Base-by-base conservation (phyloP, 2,797 vertebrate genomes). In the Pampus argenteus region DNA sequence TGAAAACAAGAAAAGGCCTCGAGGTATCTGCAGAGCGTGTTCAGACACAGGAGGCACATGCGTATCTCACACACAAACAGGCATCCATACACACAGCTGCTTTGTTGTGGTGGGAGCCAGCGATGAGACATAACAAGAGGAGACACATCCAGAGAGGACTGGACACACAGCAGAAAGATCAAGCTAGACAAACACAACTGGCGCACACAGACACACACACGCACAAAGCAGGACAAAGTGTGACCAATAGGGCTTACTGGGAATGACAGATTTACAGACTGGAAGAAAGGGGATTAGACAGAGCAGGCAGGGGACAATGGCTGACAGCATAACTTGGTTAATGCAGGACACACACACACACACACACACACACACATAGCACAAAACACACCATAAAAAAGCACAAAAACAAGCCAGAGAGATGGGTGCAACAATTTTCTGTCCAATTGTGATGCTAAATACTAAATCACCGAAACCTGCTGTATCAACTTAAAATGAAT, bases 241-340 rank as follows among this genome's bases (percentile, higher is more conserved):
- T 59, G 83, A 81, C 78, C 76, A 73, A 61, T 64, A 26, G 52
- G 76, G 88, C 76, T 88, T 85, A 85, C 66, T 81, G 79, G 63
- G 73, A 84, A 88, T 64, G 71, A 83, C 66, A 76, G 86, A 87
- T 74, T 83, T 78, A 86, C 79, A 82, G 82, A 89, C 76, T 87
- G 88, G 88, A 91, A 88, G 82, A 86, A 78, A 83, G 56, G 65
- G 91, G 90, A 91, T 92, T 88, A 89, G 67, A 85, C 42, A 64
- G 57, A 55, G 50, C 56, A 67, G 76, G 57, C 69, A 15, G 56
- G 47, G 69, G 74, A 91, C 88, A 91, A 89, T 85, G 74, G 65
- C 45, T 56, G 50, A 80, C 59, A 63, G 58, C 15, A 40, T 10
- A 63, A 56, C 10, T 31, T 38, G 15, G 22, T 71, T 51, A 51